phyloP scores from a whole-genome alignment of 1,140 invertebrate species.

The Propsilocerus akamusi region DNA sequence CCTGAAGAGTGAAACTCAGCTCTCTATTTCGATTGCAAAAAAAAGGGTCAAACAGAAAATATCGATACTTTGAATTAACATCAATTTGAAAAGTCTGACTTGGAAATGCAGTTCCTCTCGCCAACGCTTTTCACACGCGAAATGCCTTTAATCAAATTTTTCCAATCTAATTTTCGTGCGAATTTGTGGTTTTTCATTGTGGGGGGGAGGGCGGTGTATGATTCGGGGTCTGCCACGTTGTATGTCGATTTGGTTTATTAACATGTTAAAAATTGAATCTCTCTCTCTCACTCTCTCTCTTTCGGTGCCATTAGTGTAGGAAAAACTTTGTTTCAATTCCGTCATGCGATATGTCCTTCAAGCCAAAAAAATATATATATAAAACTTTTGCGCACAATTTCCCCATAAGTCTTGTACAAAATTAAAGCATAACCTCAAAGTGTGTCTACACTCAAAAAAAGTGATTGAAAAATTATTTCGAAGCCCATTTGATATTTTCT shows the following conservation, averaged over 20 bases:
- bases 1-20: too few relatives aligned
- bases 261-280: not conserved
- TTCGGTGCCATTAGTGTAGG: too few relatives aligned
- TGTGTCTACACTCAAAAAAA: not conserved
- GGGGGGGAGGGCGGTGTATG: not conserved
- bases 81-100: too few relatives aligned
- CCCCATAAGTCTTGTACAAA: not conserved
- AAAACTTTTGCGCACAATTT: not conserved
- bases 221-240: too few relatives aligned
- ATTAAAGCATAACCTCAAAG: not conserved
- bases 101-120: too few relatives aligned
- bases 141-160: conserved; percentile 4
- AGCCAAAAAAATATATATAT: too few relatives aligned
- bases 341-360: conserved; percentile 2
- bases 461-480: not conserved
- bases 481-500: not conserved
- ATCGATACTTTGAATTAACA: too few relatives aligned
- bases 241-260: conserved; percentile 1
- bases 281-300: not conserved
- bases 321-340: too few relatives aligned
- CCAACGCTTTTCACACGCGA: too few relatives aligned
- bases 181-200: not conserved
- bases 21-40: too few relatives aligned
- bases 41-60: too few relatives aligned
- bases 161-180: not conserved